Evolutionary conservation across 2,888 invertebrate genomes (phyloP), one percentile per base, ranked within the genome.

Genomic region (Anticlea derivata): DNA sequence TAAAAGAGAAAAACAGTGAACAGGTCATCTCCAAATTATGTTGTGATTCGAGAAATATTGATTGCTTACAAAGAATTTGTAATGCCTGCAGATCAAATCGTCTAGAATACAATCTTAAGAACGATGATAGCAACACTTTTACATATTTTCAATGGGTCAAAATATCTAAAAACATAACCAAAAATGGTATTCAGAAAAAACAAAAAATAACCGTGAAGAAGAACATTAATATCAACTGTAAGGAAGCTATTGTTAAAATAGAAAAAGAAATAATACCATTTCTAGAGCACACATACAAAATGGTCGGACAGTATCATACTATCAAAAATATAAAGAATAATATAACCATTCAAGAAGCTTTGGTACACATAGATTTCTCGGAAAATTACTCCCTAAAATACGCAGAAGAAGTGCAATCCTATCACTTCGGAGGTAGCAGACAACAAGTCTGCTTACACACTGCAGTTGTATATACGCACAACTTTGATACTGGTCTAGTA

Each of bases 301-400:
- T 38, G 10, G 13, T 27, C 26, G 12, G 13, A 10, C 38, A 38
- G 27, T 37, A 38, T 38, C 10, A 26, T 38, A 12, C 38, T 27
- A 27, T 38, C 12, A 38, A 38, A 38, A n/a, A 12, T 27, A 10
- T 27, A 13, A 38, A 38, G 24, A 26, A 26, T 12, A 38, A 38
- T 13, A 8, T 38, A 26, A 38, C 38, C 3, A 12, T 27, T 27
- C 26, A 27, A 7, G 61, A 61, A 48, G 57, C 52, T 22, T 7
- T 49, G 7, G 13, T 58, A 4, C 59, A 63, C 24, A 43, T 66
- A 6, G 65, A 67, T 27, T 67, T 64, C 35, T 61, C 58, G 0
- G 61, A 65, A 56, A 63, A 66, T 58, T 61, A 66, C 29, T 10
- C 45, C 2, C 5, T 58, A 13, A 64, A 62, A 50, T 63, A 48